These are phyloP conservation scores for Tigriopus japonicus DNA, from an alignment of 1,140 invertebrate genomes.

Conservation along the genomic window DNA sequence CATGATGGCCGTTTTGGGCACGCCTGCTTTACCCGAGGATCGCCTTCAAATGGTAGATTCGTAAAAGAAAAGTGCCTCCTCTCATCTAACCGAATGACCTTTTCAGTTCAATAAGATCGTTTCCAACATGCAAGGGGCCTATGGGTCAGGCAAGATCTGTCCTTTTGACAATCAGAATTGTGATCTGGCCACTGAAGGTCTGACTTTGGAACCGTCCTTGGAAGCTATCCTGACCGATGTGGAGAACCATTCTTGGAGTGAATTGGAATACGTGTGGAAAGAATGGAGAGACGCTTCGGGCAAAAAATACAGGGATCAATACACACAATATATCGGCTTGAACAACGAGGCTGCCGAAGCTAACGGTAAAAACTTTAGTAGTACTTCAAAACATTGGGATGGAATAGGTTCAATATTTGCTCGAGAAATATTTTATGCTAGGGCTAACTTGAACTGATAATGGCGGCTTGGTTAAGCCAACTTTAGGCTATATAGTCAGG, in stretches of 20 bases:
- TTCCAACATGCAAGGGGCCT: neutral
- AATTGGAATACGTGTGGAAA: conserved; percentile 50
- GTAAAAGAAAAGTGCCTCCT: neutral
- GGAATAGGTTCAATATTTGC: no score
- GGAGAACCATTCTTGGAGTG: conserved; percentile 26
- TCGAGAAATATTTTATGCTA: no score
- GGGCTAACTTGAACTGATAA: no score
- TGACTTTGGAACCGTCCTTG: neutral
- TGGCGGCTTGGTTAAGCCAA: no score
- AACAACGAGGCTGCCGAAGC: conserved; percentile 56
- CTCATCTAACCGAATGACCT: neutral
- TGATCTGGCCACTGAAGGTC: neutral
- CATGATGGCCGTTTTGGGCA: neutral
- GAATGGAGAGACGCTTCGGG: conserved; percentile 53
- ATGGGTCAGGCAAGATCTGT: neutral
- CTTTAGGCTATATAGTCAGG: no score
- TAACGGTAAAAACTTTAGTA: conserved; percentile 47
- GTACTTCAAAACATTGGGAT: neutral
- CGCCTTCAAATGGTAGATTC: no score
- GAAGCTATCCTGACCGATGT: neutral
- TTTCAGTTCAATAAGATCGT: neutral
- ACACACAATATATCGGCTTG: conserved; percentile 46
- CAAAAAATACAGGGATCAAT: conserved; percentile 43
- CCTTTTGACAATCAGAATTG: neutral
- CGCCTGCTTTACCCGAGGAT: neutral